phyloP scores from a whole-genome alignment of 2,113 vertebrate genomes.

The Oncorhynchus nerka region DNA sequence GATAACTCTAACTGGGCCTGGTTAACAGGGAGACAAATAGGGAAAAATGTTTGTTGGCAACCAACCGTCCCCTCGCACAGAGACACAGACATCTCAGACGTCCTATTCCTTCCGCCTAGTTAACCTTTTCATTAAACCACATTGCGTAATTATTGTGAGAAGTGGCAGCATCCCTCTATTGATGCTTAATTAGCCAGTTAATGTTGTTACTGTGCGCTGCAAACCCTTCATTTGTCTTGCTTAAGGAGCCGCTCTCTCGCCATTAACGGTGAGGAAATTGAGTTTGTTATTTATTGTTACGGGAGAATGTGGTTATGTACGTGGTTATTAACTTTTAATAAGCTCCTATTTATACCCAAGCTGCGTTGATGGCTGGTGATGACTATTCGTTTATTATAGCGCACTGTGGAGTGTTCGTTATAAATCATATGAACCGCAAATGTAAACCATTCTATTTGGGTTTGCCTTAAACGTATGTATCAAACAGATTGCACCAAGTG shows the following conservation, averaged over 20 bases:
- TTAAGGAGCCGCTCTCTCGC: conserved; percentile 70
- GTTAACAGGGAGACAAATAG: conserved; percentile 51
- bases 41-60: conserved; percentile 41
- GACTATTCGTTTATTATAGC: conserved; percentile 15
- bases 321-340: conserved; percentile 73
- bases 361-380: conserved; percentile 39
- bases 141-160: conserved; percentile 65
- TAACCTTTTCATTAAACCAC: conserved; percentile 72
- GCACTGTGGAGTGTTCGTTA: conserved; percentile 1
- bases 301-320: conserved; percentile 52
- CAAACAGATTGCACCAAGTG: conserved; percentile 18
- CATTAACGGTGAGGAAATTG: conserved; percentile 65
- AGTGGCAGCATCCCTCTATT: conserved; percentile 69
- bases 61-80: conserved; percentile 17
- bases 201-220: conserved; percentile 76
- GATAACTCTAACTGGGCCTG: conserved; percentile 17
- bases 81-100: conserved; percentile 28
- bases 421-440: background rate
- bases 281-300: conserved; percentile 75
- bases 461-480: conserved; percentile 53
- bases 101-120: conserved; percentile 64
- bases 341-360: conserved; percentile 56
- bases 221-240: conserved; percentile 80
- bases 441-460: conserved; percentile 7
- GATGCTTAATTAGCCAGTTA: conserved; percentile 82